phyloP scores from a whole-genome alignment of 2,113 vertebrate genomes.

The Tragelaphus buxtoni region DNA sequence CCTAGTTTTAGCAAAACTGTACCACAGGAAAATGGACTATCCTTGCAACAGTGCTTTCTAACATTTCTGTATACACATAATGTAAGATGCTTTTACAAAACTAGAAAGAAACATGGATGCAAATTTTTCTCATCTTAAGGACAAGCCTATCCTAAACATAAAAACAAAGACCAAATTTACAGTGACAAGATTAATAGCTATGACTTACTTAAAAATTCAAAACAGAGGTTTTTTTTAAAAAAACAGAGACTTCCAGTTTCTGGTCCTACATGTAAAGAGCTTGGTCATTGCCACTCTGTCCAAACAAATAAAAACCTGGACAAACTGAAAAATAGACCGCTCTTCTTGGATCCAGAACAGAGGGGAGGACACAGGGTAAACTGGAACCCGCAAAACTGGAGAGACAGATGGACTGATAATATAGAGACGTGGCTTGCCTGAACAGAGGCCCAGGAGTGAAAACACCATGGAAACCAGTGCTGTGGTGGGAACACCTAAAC shows the following conservation, averaged over 20 bases:
- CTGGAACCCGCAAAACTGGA: accelerated
- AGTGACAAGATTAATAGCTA: neutral
- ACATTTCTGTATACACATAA: neutral
- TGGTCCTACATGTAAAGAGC: neutral
- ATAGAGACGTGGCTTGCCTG: neutral
- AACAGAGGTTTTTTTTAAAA: neutral
- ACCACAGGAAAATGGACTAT: neutral
- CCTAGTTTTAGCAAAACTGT: neutral
- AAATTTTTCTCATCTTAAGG: neutral
- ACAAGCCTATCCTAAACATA: neutral
- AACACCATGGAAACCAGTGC: neutral
- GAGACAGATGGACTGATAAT: neutral
- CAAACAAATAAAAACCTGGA: neutral
- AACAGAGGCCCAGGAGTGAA: accelerated
- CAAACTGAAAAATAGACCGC: neutral
- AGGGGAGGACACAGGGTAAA: neutral
- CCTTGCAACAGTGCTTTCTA: neutral
- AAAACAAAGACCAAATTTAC: neutral
- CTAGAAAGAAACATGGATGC: neutral
- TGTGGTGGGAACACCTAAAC: neutral
- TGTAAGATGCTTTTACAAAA: neutral
- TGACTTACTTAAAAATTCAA: neutral
- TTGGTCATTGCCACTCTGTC: neutral
- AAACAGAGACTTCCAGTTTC: neutral
- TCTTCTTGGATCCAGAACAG: neutral